These are phyloP conservation scores for Remorina albescens DNA, from an alignment of 2,797 vertebrate genomes.

Conservation along the genomic window DNA sequence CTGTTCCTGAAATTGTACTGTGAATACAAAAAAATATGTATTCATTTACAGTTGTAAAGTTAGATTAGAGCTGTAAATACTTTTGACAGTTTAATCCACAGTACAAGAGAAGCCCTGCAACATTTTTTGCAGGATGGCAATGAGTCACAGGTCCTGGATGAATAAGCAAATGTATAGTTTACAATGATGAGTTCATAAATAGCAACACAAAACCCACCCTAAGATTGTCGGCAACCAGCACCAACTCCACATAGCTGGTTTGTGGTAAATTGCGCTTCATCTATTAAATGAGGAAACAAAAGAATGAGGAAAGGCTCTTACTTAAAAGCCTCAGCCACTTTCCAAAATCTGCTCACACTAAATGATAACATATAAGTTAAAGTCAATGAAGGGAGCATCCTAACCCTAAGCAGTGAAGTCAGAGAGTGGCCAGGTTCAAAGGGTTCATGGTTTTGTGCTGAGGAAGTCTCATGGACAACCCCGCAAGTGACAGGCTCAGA, in stretches of 20 bases:
- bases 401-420: constrained; percentile 73
- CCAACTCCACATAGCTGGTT: constrained; percentile 90
- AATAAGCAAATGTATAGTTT: not conserved
- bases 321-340: not conserved
- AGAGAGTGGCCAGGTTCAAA: constrained; percentile 66
- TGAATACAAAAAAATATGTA: constrained; percentile 34
- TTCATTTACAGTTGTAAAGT: not conserved
- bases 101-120: not conserved
- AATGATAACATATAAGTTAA: not conserved
- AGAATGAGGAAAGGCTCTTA: not conserved
- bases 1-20: constrained; percentile 82
- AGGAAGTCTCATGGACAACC: constrained; percentile 68
- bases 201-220: constrained; percentile 80
- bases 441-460: constrained; percentile 21
- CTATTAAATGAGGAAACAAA: constrained; percentile 72
- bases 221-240: constrained; percentile 88
- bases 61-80: too few species aligned
- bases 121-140: not conserved
- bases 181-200: not conserved
- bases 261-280: constrained; percentile 85
- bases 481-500: constrained; percentile 80
- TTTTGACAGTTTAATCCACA: not conserved
- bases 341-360: not conserved
- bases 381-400: not conserved
- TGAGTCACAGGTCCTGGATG: not conserved